These are phyloP conservation scores for Polypterus senegalus DNA, from an alignment of 2,113 vertebrate species.

Conservation along the genomic window DNA sequence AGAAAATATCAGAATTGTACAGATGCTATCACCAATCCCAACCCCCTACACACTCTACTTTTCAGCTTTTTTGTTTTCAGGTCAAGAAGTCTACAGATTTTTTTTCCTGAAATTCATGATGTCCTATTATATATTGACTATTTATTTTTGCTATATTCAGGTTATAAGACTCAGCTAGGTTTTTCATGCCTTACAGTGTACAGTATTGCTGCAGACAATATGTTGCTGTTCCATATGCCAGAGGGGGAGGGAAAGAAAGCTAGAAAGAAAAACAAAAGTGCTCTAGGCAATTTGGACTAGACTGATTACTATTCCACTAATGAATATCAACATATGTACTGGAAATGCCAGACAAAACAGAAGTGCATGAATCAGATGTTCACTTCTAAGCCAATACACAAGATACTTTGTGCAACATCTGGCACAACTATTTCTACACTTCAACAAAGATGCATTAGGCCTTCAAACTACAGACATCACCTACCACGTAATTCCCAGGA, in stretches of 20 bases:
- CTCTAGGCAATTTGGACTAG: conserved; percentile 31
- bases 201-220: conserved; percentile 9
- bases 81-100: too few species aligned
- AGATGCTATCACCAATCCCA: too few species aligned
- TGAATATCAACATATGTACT: conserved; percentile 36
- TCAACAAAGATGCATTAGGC: conserved; percentile 27
- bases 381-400: conserved; percentile 33
- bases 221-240: conserved; percentile 21
- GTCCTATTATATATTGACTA: too few species aligned
- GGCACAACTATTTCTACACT: conserved; percentile 30
- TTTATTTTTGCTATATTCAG: too few species aligned
- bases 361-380: conserved; percentile 33
- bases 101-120: too few species aligned
- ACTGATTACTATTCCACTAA: conserved; percentile 30
- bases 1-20: too few species aligned
- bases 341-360: conserved; percentile 23
- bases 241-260: neutral
- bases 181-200: conserved; percentile 7
- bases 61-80: too few species aligned
- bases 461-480: conserved; percentile 38
- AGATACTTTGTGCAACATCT: conserved; percentile 42
- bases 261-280: conserved; percentile 17
- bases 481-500: conserved; percentile 94
- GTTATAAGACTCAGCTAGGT: too few species aligned
- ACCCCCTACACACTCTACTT: too few species aligned